A percentile compares a stretch with the other conserved stretches of the same genome.
These are phyloP conservation scores for Atrina japonica DNA, from an alignment of 2,888 invertebrate species.

Conservation along the genomic window DNA sequence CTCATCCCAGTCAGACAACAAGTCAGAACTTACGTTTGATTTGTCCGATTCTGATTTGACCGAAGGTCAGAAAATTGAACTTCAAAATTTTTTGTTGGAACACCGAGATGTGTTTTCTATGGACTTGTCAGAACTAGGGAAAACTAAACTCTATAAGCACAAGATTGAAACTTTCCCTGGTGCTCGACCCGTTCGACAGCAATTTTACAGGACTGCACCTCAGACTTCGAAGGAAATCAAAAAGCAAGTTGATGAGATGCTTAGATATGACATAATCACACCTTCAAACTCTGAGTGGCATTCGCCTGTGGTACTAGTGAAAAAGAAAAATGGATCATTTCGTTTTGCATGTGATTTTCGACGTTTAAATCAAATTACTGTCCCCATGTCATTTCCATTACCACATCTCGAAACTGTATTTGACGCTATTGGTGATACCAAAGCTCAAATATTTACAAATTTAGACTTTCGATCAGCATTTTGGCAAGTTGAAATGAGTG, in stretches of 20 bases:
- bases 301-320: constrained; percentile 31
- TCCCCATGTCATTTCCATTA: too few relatives aligned
- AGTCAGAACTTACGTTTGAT: constrained; percentile 1
- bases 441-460: too few relatives aligned
- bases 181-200: constrained; percentile 34
- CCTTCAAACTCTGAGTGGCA: too few relatives aligned
- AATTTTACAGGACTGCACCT: constrained; percentile 22
- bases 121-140: too few relatives aligned
- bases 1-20: not conserved
- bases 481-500: too few relatives aligned
- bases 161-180: constrained; percentile 36
- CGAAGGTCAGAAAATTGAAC: constrained; percentile 6
- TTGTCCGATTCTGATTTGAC: too few relatives aligned
- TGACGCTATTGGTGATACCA: too few relatives aligned
- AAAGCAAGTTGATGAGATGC: constrained; percentile 37
- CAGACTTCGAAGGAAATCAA: constrained; percentile 7
- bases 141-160: constrained; percentile 34
- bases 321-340: constrained; percentile 25
- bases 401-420: too few relatives aligned
- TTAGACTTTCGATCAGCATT: too few relatives aligned
- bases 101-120: constrained; percentile 32
- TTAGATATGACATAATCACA: constrained; percentile 32
- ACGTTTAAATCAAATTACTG: constrained; percentile 31
- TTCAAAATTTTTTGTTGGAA: constrained; percentile 16
- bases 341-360: constrained; percentile 44